Percentiles rank a stretch among this genome's conserved stretches.
phyloP scores from a whole-genome alignment of 1,140 invertebrate species.

The Pseudachorutes palmiensis region DNA sequence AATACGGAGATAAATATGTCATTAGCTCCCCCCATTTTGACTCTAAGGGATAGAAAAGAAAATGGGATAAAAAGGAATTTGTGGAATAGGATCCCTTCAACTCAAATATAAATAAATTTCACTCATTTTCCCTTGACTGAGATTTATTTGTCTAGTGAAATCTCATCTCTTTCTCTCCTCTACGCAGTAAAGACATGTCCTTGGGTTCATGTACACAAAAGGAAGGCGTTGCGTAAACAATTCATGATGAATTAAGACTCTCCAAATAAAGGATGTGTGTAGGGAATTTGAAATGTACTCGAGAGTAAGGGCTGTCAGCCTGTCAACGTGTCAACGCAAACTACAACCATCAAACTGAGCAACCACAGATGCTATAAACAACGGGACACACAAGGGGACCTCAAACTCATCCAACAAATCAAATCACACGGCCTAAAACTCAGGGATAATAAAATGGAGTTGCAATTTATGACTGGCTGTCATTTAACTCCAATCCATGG shows the following conservation, averaged over 20 bases:
- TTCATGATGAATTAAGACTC: background rate
- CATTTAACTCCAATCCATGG: no score
- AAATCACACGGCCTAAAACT: no score
- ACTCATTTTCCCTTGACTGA: background rate
- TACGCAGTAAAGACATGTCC: background rate
- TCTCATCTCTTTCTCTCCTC: background rate
- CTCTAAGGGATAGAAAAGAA: background rate
- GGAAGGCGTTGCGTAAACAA: slow-evolving; percentile 4
- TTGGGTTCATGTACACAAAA: no score
- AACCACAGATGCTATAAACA: no score
- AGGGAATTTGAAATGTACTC: background rate
- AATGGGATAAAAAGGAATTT: background rate
- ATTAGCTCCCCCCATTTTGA: background rate
- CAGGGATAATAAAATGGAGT: no score
- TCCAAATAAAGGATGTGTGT: background rate
- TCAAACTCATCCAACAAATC: no score
- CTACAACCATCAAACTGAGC: background rate
- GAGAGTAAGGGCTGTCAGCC: background rate
- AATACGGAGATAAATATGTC: slow-evolving; percentile 16
- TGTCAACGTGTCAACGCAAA: background rate
- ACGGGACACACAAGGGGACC: no score
- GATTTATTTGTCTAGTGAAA: background rate
- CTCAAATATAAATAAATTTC: background rate
- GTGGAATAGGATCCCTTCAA: background rate
- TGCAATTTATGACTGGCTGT: no score